Evolutionary conservation across 2,888 invertebrate genomes (phyloP), one percentile per base, ranked within the genome.

Genomic region (Meiosimyza decipiens): DNA sequence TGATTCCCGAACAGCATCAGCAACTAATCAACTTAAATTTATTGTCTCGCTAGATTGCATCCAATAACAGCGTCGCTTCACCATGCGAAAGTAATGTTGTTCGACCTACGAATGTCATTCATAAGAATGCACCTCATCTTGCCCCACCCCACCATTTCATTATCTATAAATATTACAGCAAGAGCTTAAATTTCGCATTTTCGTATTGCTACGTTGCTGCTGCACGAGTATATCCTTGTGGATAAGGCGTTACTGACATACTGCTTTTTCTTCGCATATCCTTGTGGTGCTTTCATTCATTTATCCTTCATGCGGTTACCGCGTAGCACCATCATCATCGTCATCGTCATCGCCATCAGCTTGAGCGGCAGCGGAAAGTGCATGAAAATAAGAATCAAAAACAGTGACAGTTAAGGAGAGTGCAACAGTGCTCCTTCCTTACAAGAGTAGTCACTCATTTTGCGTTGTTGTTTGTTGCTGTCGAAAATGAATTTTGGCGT

Each of bases 1-100:
- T 18, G 47, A 6, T 18, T 62, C 9, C 55, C 40, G 33, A 1
- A 15, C 11, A 16, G 28, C 52, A 28, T 40, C 54, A 68, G 62
- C 67, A 16, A 63, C 63, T 72, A 72, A 72, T 68, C 72, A 68
- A 68, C 50, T 68, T 68, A 68, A 72, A 72, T 72, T 72, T 72
- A 72, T 72, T 72, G 72, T 72, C 63, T 72, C 67, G 68, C 63
- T 60, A 57, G 68, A 72, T 72, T 68, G 68, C 72, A 72, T 72
- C 72, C 72, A 72, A 72, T 72, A 67, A 66, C 40, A 65, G 50
- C 33, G n/a, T 28, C 54, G 15, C 52, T n/a, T 16, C 28, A 15
- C 60, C 18, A 66, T 33, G 47, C 11, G 33, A 33, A 50, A 16
- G n/a, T 16, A 65, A 65, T 57, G 57, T 62, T 33, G 62, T 47